A percentile compares a stretch with the other conserved stretches of the same genome.
phyloP scores from a whole-genome alignment of 2,113 vertebrate species.

The Archocentrus centrarchus region DNA sequence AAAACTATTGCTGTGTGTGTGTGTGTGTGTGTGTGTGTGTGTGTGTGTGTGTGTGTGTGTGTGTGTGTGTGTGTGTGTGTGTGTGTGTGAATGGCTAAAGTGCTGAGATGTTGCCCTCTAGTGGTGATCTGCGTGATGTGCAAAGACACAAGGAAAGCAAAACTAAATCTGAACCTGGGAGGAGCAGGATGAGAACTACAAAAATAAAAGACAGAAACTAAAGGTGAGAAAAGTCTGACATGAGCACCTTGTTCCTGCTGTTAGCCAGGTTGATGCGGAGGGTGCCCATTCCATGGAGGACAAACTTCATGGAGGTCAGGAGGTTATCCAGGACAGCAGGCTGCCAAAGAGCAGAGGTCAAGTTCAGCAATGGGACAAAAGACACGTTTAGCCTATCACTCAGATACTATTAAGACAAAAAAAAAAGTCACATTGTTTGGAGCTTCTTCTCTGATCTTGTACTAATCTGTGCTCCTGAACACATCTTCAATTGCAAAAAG shows the following conservation, averaged over 20 bases:
- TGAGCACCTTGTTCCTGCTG: slow-evolving; percentile 80
- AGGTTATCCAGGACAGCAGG: slow-evolving; percentile 85
- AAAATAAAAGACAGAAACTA: background rate
- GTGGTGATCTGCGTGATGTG: slow-evolving; percentile 29
- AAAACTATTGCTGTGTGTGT: background rate
- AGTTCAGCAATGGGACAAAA: background rate
- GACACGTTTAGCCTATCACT: too few species aligned
- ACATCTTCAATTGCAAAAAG: background rate
- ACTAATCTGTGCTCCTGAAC: rapidly evolving
- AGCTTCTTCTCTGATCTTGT: background rate
- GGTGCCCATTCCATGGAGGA: slow-evolving; percentile 83
- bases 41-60: background rate
- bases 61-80: background rate
- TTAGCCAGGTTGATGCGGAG: slow-evolving; percentile 82
- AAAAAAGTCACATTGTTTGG: too few species aligned
- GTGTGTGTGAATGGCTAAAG: background rate
- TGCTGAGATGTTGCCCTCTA: slow-evolving; percentile 52
- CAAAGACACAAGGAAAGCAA: background rate
- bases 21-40: background rate
- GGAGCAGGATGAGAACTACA: background rate
- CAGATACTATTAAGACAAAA: too few species aligned
- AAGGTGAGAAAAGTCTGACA: background rate
- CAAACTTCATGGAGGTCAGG: slow-evolving; percentile 85
- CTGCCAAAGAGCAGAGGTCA: slow-evolving; percentile 60
- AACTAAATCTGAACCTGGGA: background rate